phyloP scores from a whole-genome alignment of 2,113 vertebrate species.

The Sapayoa aenigma region DNA sequence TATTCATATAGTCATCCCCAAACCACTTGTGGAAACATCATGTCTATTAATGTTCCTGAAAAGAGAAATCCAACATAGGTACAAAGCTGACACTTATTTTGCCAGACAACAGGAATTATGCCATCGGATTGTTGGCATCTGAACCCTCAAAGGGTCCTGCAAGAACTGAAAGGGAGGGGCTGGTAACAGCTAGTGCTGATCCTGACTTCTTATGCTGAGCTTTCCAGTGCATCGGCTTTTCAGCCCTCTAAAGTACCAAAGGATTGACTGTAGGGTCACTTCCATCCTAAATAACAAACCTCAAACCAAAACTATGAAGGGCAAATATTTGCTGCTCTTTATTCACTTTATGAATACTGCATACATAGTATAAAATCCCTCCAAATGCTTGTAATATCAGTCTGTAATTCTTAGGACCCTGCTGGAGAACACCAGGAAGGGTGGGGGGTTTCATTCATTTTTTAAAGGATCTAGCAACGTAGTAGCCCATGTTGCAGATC shows the following conservation, averaged over 20 bases:
- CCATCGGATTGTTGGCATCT: neutral
- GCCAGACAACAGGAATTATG: neutral
- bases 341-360: neutral
- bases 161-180: neutral
- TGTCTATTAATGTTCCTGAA: neutral
- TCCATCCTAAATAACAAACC: neutral
- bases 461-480: neutral
- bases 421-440: neutral
- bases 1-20: neutral
- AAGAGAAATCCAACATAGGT: neutral
- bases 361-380: neutral
- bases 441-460: neutral
- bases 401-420: neutral
- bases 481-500: neutral
- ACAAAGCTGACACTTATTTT: neutral
- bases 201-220: neutral
- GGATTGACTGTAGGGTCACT: neutral
- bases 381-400: neutral
- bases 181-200: neutral
- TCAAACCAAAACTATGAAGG: neutral
- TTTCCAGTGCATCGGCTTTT: neutral
- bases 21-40: neutral
- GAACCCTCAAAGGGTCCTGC: neutral
- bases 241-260: neutral
- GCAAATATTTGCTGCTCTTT: neutral